A percentile compares a stretch with the other conserved stretches of the same genome.
These are phyloP conservation scores for Germaria angustata DNA, from an alignment of 2,888 invertebrate species.

Conservation along the genomic window DNA sequence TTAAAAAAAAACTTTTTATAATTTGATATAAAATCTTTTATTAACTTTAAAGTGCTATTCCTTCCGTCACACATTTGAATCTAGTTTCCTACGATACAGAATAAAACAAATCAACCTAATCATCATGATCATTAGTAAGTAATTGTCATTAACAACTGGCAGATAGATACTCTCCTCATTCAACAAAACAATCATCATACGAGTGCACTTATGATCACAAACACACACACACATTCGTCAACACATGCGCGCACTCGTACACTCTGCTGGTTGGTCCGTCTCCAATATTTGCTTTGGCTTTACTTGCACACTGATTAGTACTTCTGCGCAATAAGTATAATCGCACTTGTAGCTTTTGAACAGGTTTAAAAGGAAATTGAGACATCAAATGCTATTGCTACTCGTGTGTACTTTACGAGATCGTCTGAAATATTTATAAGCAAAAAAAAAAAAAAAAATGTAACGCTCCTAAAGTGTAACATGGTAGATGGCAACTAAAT, in stretches of 20 bases:
- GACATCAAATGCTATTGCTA: constrained; percentile 67
- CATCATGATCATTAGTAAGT: constrained; percentile 14
- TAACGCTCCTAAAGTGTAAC: constrained; percentile 60
- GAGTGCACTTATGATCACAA: not conserved
- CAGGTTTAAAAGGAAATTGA: constrained; percentile 70
- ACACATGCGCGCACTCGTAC: not conserved
- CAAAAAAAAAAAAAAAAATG: constrained; percentile 3
- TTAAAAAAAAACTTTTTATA: too few relatives aligned
- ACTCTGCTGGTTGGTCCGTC: not conserved
- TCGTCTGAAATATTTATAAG: constrained; percentile 41
- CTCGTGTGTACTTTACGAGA: constrained; percentile 47
- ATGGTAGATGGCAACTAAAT: constrained; percentile 64
- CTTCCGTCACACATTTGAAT: not conserved
- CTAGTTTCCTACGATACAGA: not conserved
- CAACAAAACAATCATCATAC: constrained; percentile 10
- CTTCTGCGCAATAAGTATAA: constrained; percentile 17
- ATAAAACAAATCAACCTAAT: constrained; percentile 13
- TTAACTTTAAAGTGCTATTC: not conserved
- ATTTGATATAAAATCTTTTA: too few relatives aligned
- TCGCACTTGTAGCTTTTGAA: constrained; percentile 53
- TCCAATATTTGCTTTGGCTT: constrained; percentile 10
- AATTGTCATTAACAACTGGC: constrained; percentile 35
- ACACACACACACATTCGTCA: not conserved
- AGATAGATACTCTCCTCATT: constrained; percentile 7
- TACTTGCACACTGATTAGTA: constrained; percentile 17